phyloP scores from a whole-genome alignment of 2,797 vertebrate genomes.

The Notolabrus celidotus region DNA sequence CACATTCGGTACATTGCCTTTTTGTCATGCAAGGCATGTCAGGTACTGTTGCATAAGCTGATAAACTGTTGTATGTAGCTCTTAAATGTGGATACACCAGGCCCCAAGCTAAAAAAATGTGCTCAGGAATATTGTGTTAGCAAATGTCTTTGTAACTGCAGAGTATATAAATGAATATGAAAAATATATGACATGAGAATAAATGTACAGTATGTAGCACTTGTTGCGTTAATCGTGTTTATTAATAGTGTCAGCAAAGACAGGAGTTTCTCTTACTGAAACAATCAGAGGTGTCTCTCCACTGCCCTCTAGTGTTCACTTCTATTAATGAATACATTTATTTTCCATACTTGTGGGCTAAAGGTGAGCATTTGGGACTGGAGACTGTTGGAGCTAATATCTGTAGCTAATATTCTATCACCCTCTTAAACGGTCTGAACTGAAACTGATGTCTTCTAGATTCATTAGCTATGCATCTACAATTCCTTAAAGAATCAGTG shows the following conservation, averaged over 20 bases:
- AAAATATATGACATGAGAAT: slow-evolving; percentile 55
- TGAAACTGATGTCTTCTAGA: too few relatives aligned
- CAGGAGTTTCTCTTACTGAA: too few relatives aligned
- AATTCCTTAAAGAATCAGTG: too few relatives aligned
- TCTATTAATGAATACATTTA: not conserved
- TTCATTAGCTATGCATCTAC: too few relatives aligned
- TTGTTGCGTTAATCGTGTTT: slow-evolving; percentile 39
- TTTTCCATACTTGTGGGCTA: too few relatives aligned
- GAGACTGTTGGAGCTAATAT: too few relatives aligned
- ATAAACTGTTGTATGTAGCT: slow-evolving; percentile 76
- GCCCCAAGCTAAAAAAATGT: slow-evolving; percentile 85
- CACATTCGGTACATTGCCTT: slow-evolving; percentile 44
- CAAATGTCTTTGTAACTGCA: slow-evolving; percentile 71
- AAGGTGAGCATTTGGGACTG: too few relatives aligned
- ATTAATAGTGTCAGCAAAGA: slow-evolving; percentile 9
- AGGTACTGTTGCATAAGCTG: slow-evolving; percentile 62
- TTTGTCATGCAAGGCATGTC: slow-evolving; percentile 50
- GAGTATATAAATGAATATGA: slow-evolving; percentile 22
- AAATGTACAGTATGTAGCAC: slow-evolving; percentile 56
- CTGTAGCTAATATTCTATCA: too few relatives aligned
- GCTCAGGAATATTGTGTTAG: slow-evolving; percentile 80
- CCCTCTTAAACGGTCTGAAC: too few relatives aligned
- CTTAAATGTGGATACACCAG: slow-evolving; percentile 84
- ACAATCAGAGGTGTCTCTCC: not conserved
- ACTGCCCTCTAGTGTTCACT: slow-evolving; percentile 14